A percentile compares a stretch with the other conserved stretches of the same genome.
phyloP scores from a whole-genome alignment of 2,797 vertebrate genomes.

The Pitangus sulphuratus region DNA sequence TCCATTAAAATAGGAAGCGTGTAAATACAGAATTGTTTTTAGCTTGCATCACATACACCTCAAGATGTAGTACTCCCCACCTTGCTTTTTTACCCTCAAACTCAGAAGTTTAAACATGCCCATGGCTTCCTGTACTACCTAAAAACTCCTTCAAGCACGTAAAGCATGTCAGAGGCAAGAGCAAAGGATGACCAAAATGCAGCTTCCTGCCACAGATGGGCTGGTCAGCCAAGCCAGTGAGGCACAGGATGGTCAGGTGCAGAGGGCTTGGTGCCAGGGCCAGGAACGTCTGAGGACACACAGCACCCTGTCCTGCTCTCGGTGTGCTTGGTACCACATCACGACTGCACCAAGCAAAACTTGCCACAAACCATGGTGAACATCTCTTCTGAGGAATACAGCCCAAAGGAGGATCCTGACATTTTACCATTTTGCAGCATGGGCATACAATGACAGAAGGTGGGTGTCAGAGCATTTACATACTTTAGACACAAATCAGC shows the following conservation, averaged over 20 bases:
- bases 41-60: not conserved
- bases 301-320: not conserved
- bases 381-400: not conserved
- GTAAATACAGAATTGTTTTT: not conserved
- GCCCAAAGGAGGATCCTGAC: accelerated
- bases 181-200: not conserved
- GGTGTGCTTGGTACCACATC: not conserved
- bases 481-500: not conserved
- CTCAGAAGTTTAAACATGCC: not conserved
- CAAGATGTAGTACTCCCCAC: not conserved
- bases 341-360: not conserved
- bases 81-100: not conserved
- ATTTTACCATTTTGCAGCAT: not conserved
- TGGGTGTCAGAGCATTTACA: not conserved
- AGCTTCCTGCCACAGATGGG: accelerated
- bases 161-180: not conserved
- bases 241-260: not conserved
- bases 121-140: not conserved
- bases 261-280: not conserved
- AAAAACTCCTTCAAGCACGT: not conserved
- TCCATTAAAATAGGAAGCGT: not conserved
- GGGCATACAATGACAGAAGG: not conserved
- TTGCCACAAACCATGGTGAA: accelerated
- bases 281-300: no score
- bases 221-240: accelerated